Conservation (phyloP, 2,113 vertebrate genomes). For the Propithecus coquereli region DNA sequence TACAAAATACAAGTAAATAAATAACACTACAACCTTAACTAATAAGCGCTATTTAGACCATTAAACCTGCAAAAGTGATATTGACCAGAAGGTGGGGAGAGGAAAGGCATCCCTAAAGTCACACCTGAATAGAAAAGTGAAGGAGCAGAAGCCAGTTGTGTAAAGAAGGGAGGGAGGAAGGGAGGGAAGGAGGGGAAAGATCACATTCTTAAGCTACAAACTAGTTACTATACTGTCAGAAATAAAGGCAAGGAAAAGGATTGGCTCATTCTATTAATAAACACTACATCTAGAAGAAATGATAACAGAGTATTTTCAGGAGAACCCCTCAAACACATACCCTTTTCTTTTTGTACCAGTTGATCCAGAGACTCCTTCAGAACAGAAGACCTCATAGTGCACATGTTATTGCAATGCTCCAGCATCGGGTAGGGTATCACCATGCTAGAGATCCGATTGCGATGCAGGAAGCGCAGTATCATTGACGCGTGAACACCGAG, state of each 20-base stretch:
- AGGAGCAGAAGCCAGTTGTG: background rate
- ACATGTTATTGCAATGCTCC: conserved; percentile 96
- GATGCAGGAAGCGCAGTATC: conserved; percentile 94
- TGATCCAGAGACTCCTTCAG: conserved; percentile 92
- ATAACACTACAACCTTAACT: background rate
- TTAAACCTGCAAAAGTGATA: background rate
- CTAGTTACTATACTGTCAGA: background rate
- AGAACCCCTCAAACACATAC: conserved; percentile 69
- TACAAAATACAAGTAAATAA: conserved; percentile 5
- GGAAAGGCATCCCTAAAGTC: background rate
- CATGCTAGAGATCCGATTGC: conserved; percentile 92
- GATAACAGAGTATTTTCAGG: background rate
- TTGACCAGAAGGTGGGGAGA: background rate
- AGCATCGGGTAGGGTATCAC: conserved; percentile 93
- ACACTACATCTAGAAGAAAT: background rate
- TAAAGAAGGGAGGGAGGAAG: background rate
- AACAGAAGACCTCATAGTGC: conserved; percentile 93
- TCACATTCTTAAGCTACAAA: conserved; percentile 11
- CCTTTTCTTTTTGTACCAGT: conserved; percentile 93
- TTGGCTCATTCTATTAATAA: background rate
- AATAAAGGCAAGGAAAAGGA: background rate
- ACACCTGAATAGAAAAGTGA: background rate
- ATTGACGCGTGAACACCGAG: conserved; percentile 90
- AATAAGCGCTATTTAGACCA: background rate
- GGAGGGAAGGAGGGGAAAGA: no score